phyloP scores from a whole-genome alignment of 2,113 vertebrate genomes.

The Erinaceus europaeus region DNA sequence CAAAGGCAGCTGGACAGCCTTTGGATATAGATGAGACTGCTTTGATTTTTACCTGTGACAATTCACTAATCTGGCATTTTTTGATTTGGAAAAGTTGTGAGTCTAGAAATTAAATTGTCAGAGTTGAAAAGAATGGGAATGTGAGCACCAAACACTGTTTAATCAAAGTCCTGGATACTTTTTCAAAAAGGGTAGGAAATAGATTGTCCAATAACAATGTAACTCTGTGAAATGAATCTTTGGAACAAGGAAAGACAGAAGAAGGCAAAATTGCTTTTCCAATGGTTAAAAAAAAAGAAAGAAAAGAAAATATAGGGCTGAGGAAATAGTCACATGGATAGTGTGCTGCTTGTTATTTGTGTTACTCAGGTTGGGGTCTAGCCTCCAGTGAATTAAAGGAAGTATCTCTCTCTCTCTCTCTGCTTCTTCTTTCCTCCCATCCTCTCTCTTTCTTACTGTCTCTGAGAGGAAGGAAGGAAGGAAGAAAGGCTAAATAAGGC shows the following conservation, averaged over 20 bases:
- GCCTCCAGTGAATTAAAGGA: too few species aligned
- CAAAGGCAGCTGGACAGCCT: slow-evolving; percentile 70
- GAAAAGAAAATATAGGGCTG: too few species aligned
- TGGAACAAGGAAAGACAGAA: slow-evolving; percentile 59
- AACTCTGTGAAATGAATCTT: slow-evolving; percentile 71
- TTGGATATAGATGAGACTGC: slow-evolving; percentile 77
- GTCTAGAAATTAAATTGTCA: slow-evolving; percentile 85
- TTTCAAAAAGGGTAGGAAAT: slow-evolving; percentile 72
- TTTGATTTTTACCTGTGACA: slow-evolving; percentile 82
- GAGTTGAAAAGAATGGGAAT: slow-evolving; percentile 80
- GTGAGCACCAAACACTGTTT: slow-evolving; percentile 78
- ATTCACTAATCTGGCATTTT: slow-evolving; percentile 80
- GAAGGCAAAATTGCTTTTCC: slow-evolving; percentile 32
- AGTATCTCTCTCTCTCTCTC: too few species aligned
- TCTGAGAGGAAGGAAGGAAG: too few species aligned
- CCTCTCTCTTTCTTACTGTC: too few species aligned
- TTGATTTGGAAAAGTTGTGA: slow-evolving; percentile 81
- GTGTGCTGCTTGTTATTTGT: background rate
- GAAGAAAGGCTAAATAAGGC: too few species aligned
- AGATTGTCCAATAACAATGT: slow-evolving; percentile 75
- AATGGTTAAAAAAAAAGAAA: slow-evolving; percentile 4
- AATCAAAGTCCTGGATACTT: slow-evolving; percentile 76
- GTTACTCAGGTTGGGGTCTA: too few species aligned
- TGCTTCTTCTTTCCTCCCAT: too few species aligned
- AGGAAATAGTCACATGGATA: too few species aligned